Conservation (phyloP, 2,113 vertebrate species). For the Geococcyx californianus region DNA sequence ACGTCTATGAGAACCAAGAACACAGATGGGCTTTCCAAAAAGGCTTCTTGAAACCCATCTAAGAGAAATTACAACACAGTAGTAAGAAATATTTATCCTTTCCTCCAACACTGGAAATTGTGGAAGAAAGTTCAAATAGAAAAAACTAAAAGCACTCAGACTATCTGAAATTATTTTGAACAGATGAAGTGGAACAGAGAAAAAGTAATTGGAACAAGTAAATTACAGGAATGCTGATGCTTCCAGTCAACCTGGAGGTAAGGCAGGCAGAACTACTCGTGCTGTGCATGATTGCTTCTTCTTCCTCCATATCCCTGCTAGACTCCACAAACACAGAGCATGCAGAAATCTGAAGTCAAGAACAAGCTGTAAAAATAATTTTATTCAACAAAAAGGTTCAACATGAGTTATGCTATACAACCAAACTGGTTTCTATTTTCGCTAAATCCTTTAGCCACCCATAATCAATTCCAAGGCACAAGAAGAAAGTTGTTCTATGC, state of each 20-base stretch:
- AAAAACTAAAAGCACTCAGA: background rate
- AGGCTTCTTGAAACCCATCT: background rate
- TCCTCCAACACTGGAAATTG: background rate
- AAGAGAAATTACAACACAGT: background rate
- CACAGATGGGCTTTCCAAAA: background rate
- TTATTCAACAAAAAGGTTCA: background rate
- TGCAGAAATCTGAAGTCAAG: background rate
- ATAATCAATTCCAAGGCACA: background rate
- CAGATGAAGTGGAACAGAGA: background rate
- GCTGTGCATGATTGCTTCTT: background rate
- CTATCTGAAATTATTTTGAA: background rate
- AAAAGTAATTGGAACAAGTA: conserved; percentile 16
- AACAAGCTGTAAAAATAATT: background rate
- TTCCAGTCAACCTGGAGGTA: conserved; percentile 13
- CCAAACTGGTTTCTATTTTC: background rate
- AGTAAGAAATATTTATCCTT: background rate
- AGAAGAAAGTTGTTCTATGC: background rate
- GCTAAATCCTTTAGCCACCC: background rate
- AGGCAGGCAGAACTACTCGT: background rate
- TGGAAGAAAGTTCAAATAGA: background rate
- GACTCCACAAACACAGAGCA: conserved; percentile 9
- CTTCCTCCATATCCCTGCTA: background rate
- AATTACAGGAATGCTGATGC: conserved; percentile 10
- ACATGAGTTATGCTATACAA: background rate
- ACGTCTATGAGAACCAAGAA: background rate